A percentile compares a stretch with the other conserved stretches of the same genome.
phyloP scores from a whole-genome alignment of 2,113 vertebrate genomes.

The Mesoclemmys tuberculata region DNA sequence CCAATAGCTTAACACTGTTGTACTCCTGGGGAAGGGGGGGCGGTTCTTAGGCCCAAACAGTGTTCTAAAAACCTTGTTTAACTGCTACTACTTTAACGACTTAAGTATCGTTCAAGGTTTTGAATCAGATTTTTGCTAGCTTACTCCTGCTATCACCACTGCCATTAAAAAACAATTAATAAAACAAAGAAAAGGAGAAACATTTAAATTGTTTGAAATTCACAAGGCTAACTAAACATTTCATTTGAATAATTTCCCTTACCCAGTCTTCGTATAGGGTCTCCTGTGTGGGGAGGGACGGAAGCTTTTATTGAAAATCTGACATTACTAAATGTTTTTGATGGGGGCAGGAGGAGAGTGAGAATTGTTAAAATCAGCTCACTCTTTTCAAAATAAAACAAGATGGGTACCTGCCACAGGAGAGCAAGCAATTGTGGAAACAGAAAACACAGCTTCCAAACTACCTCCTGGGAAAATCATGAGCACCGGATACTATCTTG shows the following conservation, averaged over 20 bases:
- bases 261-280: not conserved
- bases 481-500: not conserved
- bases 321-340: not conserved
- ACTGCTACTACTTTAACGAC: rapidly evolving
- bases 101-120: rapidly evolving
- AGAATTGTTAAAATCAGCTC: not conserved
- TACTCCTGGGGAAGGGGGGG: not conserved
- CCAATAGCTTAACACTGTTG: rapidly evolving
- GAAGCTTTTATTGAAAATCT: not conserved
- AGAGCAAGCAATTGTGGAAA: not conserved
- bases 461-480: not conserved
- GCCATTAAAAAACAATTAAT: rapidly evolving
- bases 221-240: not conserved
- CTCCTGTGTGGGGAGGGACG: not conserved
- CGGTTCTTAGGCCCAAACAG: not conserved
- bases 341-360: not conserved
- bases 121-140: not conserved
- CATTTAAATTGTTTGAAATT: not conserved
- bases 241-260: not conserved
- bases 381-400: not conserved
- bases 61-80: not conserved
- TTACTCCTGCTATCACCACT: not conserved
- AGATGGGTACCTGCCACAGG: not conserved
- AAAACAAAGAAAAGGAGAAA: not conserved
- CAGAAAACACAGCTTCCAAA: not conserved